phyloP scores from a whole-genome alignment of 2,888 invertebrate genomes.

The Synergus japonicus region DNA sequence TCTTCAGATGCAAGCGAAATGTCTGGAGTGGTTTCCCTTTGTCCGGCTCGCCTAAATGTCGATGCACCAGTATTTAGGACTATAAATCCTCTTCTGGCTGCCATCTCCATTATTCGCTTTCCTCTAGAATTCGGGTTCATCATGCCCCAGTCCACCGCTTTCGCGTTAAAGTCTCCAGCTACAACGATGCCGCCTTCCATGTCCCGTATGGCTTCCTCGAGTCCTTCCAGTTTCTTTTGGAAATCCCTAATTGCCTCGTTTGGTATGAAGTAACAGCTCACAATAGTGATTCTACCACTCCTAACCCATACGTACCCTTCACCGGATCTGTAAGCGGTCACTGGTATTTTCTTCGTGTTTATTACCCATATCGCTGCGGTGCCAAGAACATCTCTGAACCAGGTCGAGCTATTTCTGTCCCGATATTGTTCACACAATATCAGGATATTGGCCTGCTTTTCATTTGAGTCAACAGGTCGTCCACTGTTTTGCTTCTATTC shows the following conservation, averaged over 20 bases:
- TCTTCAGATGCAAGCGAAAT: not conserved
- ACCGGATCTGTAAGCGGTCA: conserved; percentile 19
- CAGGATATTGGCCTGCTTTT: conserved; percentile 42
- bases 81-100: no score
- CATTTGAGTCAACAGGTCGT: conserved; percentile 45
- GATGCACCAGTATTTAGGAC: no score
- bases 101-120: no score
- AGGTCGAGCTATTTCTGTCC: conserved; percentile 14
- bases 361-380: not conserved
- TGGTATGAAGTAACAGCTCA: not conserved
- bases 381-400: conserved; percentile 53
- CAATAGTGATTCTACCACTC: not conserved
- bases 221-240: not conserved
- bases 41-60: no score
- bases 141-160: not conserved
- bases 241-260: not conserved
- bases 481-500: conserved; percentile 47
- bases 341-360: conserved; percentile 6
- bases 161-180: not conserved
- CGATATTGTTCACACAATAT: conserved; percentile 53
- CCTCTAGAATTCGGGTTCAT: no score
- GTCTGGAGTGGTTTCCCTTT: not conserved
- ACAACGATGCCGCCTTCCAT: not conserved
- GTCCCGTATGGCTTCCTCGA: not conserved
- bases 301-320: conserved; percentile 22